Evolutionary conservation across 2,113 vertebrate genomes (phyloP).

Genomic region (Sinocyclocheilus grahami): DNA sequence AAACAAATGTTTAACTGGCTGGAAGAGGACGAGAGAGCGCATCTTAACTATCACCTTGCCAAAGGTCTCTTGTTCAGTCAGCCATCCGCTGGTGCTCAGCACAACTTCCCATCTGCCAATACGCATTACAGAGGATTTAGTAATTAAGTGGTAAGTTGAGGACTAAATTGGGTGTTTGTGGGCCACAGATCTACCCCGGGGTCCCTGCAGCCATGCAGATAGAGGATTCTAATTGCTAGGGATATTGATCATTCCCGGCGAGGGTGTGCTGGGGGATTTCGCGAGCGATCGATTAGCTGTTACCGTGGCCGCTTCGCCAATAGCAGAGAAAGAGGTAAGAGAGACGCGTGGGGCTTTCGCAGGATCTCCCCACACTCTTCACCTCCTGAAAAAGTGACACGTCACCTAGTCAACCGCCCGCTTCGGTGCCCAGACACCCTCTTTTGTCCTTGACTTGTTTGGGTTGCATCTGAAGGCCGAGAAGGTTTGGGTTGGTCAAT

Average conservation of each 20-base stretch:
- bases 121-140: slow-evolving; percentile 82
- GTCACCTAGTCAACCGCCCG: slow-evolving; percentile 51
- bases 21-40: slow-evolving; percentile 60
- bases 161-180: slow-evolving; percentile 85
- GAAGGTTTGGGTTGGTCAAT: neutral
- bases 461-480: neutral
- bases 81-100: slow-evolving; percentile 65
- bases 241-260: slow-evolving; percentile 78
- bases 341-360: slow-evolving; percentile 64
- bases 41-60: slow-evolving; percentile 74
- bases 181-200: slow-evolving; percentile 73
- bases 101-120: slow-evolving; percentile 76
- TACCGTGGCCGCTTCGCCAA: slow-evolving; percentile 75
- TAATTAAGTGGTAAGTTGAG: slow-evolving; percentile 84
- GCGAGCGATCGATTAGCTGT: slow-evolving; percentile 81
- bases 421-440: neutral
- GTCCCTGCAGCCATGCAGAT: slow-evolving; percentile 81
- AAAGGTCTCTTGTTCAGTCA: slow-evolving; percentile 78
- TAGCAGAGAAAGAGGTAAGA: slow-evolving; percentile 64
- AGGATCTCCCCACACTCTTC: slow-evolving; percentile 59
- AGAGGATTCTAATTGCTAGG: slow-evolving; percentile 85
- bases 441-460: neutral
- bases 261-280: slow-evolving; percentile 74
- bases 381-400: slow-evolving; percentile 58
- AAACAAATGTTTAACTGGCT: slow-evolving; percentile 77